Evolutionary conservation across 2,113 vertebrate genomes (phyloP), one percentile per base, ranked within the genome.

Genomic region (Strix uralensis): DNA sequence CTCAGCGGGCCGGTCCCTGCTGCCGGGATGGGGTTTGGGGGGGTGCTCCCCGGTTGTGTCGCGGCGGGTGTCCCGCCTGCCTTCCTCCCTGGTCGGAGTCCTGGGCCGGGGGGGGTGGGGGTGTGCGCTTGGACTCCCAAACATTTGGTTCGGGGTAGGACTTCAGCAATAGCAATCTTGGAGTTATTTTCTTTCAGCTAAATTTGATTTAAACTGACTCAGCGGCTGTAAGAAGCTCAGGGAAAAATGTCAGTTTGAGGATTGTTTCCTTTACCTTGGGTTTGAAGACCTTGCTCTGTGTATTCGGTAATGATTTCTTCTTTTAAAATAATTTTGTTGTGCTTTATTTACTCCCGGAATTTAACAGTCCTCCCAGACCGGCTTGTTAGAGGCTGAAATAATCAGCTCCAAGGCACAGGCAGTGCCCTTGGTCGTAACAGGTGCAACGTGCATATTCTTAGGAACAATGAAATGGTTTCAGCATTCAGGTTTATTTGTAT

Each of bases 401-500:
- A 84, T 73, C 78, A 26, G 70, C 75, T 83, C 11, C 40, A 4
- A 73, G 84, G 81, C 30, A 9, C 47, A 51, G 70, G 34, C 78
- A 75, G 77, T 96, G 83, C 74, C 91, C 92, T 89, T 81, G 96
- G 44, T 51, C 3, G 5, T 93, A 94, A 94, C 94, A 96, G 93
- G 94, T 95, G 94, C 86, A 94, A 19, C 11, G 55, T 85, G 88
- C 63, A 61, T 71, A 5, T 94, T 65, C 75, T 36, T 49, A 57
- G 8, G 82, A 91, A 94, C 92, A 93, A 96, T 92, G 90, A 80
- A 65, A 63, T 73, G 81, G 86, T 89, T 91, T 95, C 81, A 42
- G 74, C 58, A 1, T 17, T 70, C 66, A 55, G 95, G 84, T 95
- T 88, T 93, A 86, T 94, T 93, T 90, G 88, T 83, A 92, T 92